These are phyloP conservation scores for Drosophila sp. DNA, from an alignment of 1,140 invertebrate species.

Conservation along the genomic window DNA sequence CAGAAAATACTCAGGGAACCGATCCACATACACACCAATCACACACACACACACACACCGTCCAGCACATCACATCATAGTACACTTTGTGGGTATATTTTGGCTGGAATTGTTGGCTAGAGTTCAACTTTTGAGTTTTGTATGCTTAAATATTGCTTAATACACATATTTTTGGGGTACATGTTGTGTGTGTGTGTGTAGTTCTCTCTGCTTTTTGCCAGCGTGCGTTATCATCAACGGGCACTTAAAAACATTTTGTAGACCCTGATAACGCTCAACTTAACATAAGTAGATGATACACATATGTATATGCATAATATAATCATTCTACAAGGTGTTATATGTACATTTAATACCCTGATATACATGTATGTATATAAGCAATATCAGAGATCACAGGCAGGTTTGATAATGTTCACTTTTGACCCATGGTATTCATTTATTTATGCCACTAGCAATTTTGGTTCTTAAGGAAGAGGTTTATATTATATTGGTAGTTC, in stretches of 20 bases:
- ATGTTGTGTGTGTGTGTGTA: neutral
- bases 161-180: slow-evolving; percentile 7
- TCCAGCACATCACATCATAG: neutral
- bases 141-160: slow-evolving; percentile 33
- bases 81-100: neutral
- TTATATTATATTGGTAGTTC: too few relatives aligned
- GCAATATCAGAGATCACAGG: too few relatives aligned
- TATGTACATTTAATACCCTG: neutral
- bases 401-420: too few relatives aligned
- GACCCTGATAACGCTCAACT: slow-evolving; percentile 27
- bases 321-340: slow-evolving; percentile 50
- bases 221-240: slow-evolving; percentile 33
- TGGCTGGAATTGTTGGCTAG: slow-evolving; percentile 40
- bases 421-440: too few relatives aligned
- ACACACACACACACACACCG: slow-evolving; percentile 1
- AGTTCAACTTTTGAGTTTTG: slow-evolving; percentile 39
- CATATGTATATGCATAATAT: neutral
- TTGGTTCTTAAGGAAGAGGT: too few relatives aligned
- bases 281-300: slow-evolving; percentile 11
- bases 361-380: neutral
- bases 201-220: neutral
- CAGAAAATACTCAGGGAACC: slow-evolving; percentile 60
- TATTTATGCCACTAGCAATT: too few relatives aligned
- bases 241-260: slow-evolving; percentile 22
- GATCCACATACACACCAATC: slow-evolving; percentile 23